Evolutionary conservation across 2,888 invertebrate species (phyloP), one percentile per base, ranked within the genome.

Genomic region (Entomobrya multifasciata): DNA sequence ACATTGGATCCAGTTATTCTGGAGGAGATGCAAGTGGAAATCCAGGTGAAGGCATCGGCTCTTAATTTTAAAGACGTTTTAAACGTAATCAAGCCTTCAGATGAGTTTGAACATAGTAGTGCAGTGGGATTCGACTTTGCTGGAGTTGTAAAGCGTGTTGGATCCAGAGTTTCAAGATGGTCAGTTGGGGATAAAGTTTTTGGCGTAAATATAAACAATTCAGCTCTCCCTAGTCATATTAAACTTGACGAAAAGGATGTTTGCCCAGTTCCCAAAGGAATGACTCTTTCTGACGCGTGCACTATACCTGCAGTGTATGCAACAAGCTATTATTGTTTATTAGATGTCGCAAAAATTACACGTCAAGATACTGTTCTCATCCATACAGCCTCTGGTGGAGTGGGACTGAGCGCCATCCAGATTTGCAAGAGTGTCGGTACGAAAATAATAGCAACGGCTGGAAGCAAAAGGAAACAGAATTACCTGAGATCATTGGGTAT

Each of bases 361-460:
- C 1, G 1, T 20, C 27, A 15, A 15, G 85, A 85, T 10, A 55
- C 49, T 52, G 76, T 85, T 10, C 62, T 85, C 2, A 84, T 49
- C 36, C 83, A 83, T 27, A 62, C 74, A 3, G 83, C 74, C 13
- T 62, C 62, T 30, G 83, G 83, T n/a, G 83, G 83, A 25, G 83
- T 84, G 1, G 83, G 83, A 1, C 67, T 84, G 1, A 55, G 44
- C 10, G 77, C 85, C 20, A 70, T 70, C 11, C 10, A 47, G 52
- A 15, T 49, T 44, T 49, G 49, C 17, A 25, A 22, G 52, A 25
- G 25, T n/a, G 47, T 65, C 25, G 74, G 74, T 10, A 22, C 47
- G 1, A 77, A 62, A 20, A 84, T 88, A 2, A 80, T 87, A 8
- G 78, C 86, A 1, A 88, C 88, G 11, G 88, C 88, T 20, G 88